Conservation (phyloP, 2,113 vertebrate species). For the Laterallus jamaicensis region DNA sequence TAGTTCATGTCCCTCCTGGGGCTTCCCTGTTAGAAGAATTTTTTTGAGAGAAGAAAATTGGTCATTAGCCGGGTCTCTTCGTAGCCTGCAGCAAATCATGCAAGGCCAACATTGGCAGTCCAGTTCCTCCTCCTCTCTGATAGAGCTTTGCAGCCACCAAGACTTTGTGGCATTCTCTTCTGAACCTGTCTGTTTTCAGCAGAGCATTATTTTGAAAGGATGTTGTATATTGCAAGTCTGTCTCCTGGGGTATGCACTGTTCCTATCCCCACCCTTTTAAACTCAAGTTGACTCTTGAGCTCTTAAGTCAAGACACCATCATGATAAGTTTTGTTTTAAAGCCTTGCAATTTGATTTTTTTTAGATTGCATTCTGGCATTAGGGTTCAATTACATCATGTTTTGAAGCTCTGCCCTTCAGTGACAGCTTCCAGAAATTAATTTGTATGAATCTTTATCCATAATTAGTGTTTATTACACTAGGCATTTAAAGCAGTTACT, state of each 20-base stretch:
- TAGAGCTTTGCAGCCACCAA: not conserved
- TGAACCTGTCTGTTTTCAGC: not conserved
- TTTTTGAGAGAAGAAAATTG: not conserved
- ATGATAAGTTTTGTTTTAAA: not conserved
- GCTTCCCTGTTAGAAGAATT: not conserved
- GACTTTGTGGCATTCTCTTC: not conserved
- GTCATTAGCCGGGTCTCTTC: not conserved
- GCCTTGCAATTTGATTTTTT: not conserved
- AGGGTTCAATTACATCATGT: not conserved
- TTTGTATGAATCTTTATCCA: not conserved
- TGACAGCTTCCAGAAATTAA: not conserved
- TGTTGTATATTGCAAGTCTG: rapidly evolving
- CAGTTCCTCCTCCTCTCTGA: not conserved
- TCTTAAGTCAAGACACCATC: not conserved
- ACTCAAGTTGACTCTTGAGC: not conserved
- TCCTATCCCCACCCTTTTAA: not conserved
- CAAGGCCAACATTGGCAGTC: not conserved
- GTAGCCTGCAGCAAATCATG: not conserved
- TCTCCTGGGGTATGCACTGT: not conserved
- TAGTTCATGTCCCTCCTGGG: not conserved
- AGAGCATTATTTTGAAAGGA: not conserved
- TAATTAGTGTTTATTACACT: not conserved
- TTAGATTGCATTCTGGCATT: not conserved
- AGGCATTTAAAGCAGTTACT: not conserved
- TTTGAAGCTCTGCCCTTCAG: not conserved